phyloP scores from a whole-genome alignment of 2,797 vertebrate species.

The Acanthis flammea region DNA sequence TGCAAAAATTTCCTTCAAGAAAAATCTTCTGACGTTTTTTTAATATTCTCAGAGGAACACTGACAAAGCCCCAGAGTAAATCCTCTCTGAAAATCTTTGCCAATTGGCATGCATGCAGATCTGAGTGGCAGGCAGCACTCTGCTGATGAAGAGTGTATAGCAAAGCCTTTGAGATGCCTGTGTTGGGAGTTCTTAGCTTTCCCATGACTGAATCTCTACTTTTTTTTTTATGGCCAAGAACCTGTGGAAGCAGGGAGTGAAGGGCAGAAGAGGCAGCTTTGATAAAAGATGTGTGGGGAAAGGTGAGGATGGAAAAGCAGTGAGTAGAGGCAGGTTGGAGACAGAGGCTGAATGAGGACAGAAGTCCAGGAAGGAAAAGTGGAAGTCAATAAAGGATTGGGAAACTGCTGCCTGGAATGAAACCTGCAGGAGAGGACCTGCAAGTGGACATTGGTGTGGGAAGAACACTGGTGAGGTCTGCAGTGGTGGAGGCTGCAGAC shows the following conservation, averaged over 20 bases:
- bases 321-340: not conserved
- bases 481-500: not conserved
- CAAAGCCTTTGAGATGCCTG: not conserved
- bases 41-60: not conserved
- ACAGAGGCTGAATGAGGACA: not conserved
- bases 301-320: not conserved
- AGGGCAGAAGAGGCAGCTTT: not conserved
- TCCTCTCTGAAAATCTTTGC: not conserved
- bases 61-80: not conserved
- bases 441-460: not conserved
- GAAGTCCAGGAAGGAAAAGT: not conserved
- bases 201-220: not conserved
- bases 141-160: not conserved
- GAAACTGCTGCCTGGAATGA: not conserved
- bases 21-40: not conserved
- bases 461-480: not conserved
- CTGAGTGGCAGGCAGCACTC: not conserved
- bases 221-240: not conserved
- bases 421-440: not conserved
- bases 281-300: not conserved
- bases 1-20: not conserved
- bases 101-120: accelerated
- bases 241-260: not conserved
- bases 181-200: not conserved
- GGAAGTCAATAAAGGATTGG: not conserved